Evolutionary conservation across 1,140 invertebrate genomes (phyloP), one percentile per base, ranked within the genome.

Genomic region (Nomia melanderi): DNA sequence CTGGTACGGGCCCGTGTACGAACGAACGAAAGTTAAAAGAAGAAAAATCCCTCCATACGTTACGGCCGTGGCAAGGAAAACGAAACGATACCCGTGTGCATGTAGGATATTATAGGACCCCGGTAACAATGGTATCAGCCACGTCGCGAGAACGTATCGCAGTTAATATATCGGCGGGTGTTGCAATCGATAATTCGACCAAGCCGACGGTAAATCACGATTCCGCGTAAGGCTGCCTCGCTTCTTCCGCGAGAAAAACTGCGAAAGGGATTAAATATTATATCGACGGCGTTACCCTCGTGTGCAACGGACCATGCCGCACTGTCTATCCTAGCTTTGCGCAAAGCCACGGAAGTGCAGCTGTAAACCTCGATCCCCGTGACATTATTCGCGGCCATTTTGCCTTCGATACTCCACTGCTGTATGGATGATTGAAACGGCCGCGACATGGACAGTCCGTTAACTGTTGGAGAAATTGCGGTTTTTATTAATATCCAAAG

Each of bases 141-240:
- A 9, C 47, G 53, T 8, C 31, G 60, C 25, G 62, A 74, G 62
- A 78, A 65, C 60, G 54, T 65, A 78, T 59, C 20, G 36, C 31
- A 31, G 66, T 63, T 77, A 62, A 70, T 70, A 70, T 67, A 70
- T 77, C 74, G 62, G 29, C 54, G 9, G 20, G 1, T 0, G 14
- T 11, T 20, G 14, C 50, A 8, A 75, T 75, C 77, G 63, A 79
- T 79, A 79, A 75, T 79, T 67, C 47, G n/a, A 53, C 33, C 23
- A 31, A 31, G 11, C 41, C 53, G 14, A 20, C 41, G 27, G 44
- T 67, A 67, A 78, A 78, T 75, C 77, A 74, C 53, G 39, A 53
- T 53, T 47, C 62, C 36, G 12, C 53, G 62, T 65, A 54, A 57
- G 71, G n/a, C 33, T 31, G 62, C 3, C n/a, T n/a, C 41, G 47